Evolutionary conservation across 1,140 invertebrate genomes (phyloP), one percentile per base, ranked within the genome.

Genomic region (Drosophila nannoptera): DNA sequence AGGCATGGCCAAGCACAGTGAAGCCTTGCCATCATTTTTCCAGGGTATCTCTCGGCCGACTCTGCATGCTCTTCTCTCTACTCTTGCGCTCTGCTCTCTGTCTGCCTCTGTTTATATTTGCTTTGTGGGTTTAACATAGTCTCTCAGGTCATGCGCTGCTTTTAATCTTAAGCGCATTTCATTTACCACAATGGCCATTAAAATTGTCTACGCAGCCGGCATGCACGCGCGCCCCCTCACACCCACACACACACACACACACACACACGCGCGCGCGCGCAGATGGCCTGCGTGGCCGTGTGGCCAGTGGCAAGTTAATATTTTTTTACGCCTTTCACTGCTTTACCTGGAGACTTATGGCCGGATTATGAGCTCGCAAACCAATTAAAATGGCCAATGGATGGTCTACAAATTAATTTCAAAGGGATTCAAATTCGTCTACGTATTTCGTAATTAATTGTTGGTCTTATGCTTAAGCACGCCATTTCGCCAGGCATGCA

Each of bases 111-210:
- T 73, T 84, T 84, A 75, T 80, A 63, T 83, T 83, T 83, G 80
- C 80, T 80, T 77, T 83, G 81, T 70, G 80, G 80, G 72, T 64
- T 84, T 63, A 74, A 77, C 80, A 78, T 70, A 64, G 68, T 67
- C 76, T 64, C 68, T 9, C 61, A 64, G 80, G 33, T 54, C 64
- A 69, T 66, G 65, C 56, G 66, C 48, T 52, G 76, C 69, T 71
- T 83, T 83, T 83, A 83, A 83, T 83, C 80, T 83, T 83, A 83
- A 83, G 76, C 80, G 81, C 80, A 83, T 83, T 86, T 83, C 80
- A 77, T 71, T 86, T 84, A 78, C 81, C 80, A 76, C 81, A 80
- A 75, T 69, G 69, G 69, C 73, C 73, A 75, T 75, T 75, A 75
- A 75, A 75, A 74, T 76, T 80, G 80, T 77, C 76, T 75, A 78